Evolutionary conservation across 1,140 invertebrate genomes (phyloP).

Genomic region (Drosophila pseudoobscura): DNA sequence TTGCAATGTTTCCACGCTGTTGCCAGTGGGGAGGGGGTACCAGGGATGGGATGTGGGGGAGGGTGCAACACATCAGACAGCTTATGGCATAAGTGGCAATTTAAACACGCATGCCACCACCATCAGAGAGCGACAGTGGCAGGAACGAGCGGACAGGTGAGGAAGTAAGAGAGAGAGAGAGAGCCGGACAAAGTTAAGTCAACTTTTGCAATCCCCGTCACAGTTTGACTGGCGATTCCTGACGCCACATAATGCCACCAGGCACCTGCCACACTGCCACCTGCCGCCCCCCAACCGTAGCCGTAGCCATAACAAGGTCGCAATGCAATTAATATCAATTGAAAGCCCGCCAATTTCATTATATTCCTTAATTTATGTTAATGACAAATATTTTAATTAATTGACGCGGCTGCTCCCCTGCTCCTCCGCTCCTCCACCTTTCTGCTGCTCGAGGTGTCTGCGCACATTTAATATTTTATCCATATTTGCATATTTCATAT

Average conservation of each 20-base stretch:
- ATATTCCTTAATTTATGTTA: conserved; percentile 75
- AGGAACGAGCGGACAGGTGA: not conserved
- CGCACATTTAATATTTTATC: conserved; percentile 47
- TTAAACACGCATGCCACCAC: conserved; percentile 29
- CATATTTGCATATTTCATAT: conserved; percentile 51
- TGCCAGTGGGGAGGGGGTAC: conserved; percentile 4
- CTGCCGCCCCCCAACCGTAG: not conserved
- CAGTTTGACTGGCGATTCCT: conserved; percentile 31
- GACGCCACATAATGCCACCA: conserved; percentile 10
- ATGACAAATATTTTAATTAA: conserved; percentile 79
- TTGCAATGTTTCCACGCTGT: conserved; percentile 45
- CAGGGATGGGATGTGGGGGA: not conserved
- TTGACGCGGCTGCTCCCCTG: conserved; percentile 27
- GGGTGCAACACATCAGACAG: too few species aligned
- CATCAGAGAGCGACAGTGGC: not conserved
- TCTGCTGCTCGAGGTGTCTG: conserved; percentile 35
- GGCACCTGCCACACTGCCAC: not conserved
- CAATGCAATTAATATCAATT: conserved; percentile 77
- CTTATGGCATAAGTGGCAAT: conserved; percentile 65
- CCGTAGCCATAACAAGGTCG: conserved; percentile 3
- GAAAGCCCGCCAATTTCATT: conserved; percentile 66
- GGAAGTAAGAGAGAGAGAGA: not conserved
- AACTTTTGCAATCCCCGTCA: conserved; percentile 33
- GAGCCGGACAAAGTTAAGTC: conserved; percentile 45
- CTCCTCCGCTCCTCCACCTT: not conserved